Evolutionary conservation across 1,140 invertebrate genomes (phyloP).

Genomic region (Trichogramma pretiosum): DNA sequence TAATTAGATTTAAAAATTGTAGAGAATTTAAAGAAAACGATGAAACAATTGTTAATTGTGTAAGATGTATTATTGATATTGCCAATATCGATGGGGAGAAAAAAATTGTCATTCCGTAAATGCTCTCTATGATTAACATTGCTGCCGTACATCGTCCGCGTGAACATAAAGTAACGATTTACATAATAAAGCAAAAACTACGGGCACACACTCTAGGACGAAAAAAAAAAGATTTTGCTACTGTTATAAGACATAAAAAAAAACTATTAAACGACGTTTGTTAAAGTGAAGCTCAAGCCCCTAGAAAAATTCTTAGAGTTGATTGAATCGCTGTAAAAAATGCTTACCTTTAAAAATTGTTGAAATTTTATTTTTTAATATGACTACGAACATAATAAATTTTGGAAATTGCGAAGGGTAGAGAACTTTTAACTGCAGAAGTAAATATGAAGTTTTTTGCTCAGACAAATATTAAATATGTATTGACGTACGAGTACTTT

Average conservation of each 20-base stretch:
- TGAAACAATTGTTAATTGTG: too few relatives aligned
- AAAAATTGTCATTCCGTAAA: too few relatives aligned
- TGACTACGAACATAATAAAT: background rate
- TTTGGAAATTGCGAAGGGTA: background rate
- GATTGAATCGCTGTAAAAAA: conserved; percentile 16
- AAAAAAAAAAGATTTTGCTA: too few relatives aligned
- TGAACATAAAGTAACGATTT: conserved; percentile 2
- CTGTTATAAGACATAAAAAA: background rate
- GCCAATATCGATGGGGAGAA: too few relatives aligned
- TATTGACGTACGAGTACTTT: too few relatives aligned
- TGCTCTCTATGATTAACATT: conserved; percentile 11
- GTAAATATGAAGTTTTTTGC: too few relatives aligned
- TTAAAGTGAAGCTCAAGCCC: background rate
- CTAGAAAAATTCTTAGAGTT: conserved; percentile 9
- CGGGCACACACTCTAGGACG: background rate
- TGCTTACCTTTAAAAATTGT: conserved; percentile 13
- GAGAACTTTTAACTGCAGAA: too few relatives aligned
- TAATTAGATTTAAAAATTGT: too few relatives aligned
- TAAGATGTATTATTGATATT: too few relatives aligned
- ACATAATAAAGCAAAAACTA: background rate
- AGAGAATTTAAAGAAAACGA: too few relatives aligned
- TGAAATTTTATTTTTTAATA: conserved; percentile 18
- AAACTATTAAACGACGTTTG: background rate
- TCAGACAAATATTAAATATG: too few relatives aligned
- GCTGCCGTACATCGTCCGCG: conserved; percentile 9